These are phyloP conservation scores for Cheilosia pagana DNA, from an alignment of 2,888 invertebrate genomes.

Conservation along the genomic window DNA sequence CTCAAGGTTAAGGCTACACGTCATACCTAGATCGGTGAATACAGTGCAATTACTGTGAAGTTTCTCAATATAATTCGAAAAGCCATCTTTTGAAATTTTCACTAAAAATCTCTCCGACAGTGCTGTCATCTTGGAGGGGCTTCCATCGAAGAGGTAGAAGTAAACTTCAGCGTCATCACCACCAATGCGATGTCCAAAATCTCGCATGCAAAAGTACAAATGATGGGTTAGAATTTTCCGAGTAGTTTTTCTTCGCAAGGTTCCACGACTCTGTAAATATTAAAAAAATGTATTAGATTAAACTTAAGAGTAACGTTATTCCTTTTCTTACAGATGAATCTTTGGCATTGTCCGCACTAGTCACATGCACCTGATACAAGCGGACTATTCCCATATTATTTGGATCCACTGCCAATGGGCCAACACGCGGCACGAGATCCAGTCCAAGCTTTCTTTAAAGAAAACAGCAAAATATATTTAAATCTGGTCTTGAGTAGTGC, in stretches of 20 bases:
- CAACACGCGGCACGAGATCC: slow-evolving; percentile 95
- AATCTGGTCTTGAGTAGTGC: no score
- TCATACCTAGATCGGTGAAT: slow-evolving; percentile 89
- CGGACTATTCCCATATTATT: slow-evolving; percentile 95
- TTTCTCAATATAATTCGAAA: slow-evolving; percentile 94
- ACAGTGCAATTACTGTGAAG: slow-evolving; percentile 94
- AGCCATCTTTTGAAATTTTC: slow-evolving; percentile 94
- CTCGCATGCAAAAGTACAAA: slow-evolving; percentile 93
- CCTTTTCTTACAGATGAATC: slow-evolving; percentile 87
- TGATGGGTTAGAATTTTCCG: slow-evolving; percentile 87
- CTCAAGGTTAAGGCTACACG: slow-evolving; percentile 34
- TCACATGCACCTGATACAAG: slow-evolving; percentile 91
- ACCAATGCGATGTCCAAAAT: slow-evolving; percentile 94
- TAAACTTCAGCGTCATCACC: slow-evolving; percentile 95
- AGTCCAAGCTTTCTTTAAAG: slow-evolving; percentile 92
- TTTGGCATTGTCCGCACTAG: slow-evolving; percentile 89
- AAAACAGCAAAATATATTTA: not conserved
- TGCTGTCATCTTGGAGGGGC: slow-evolving; percentile 88
- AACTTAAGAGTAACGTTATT: not conserved
- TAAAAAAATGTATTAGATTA: not conserved
- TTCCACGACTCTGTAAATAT: slow-evolving; percentile 82
- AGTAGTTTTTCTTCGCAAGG: slow-evolving; percentile 81
- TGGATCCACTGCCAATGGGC: slow-evolving; percentile 95
- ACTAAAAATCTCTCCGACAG: slow-evolving; percentile 95
- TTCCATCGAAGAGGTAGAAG: slow-evolving; percentile 91